Conservation (phyloP, 2,113 vertebrate species). For the Rattus rattus region DNA sequence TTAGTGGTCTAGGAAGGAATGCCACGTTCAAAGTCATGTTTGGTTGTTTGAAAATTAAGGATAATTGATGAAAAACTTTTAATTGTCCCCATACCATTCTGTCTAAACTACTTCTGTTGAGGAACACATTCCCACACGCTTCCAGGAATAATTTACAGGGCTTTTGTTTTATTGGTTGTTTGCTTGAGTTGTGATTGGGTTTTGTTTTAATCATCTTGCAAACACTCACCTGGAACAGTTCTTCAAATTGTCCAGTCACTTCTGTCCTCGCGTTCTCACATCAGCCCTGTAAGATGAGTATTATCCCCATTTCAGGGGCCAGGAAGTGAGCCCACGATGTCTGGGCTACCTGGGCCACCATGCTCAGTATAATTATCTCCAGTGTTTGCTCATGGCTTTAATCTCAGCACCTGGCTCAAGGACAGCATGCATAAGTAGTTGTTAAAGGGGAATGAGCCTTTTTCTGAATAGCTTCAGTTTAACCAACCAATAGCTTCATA, state of each 20-base stretch:
- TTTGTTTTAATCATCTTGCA: constrained; percentile 25
- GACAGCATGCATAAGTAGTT: neutral
- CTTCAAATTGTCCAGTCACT: neutral
- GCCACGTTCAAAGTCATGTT: neutral
- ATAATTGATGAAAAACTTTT: neutral
- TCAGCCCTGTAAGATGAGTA: neutral
- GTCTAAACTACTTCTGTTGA: neutral
- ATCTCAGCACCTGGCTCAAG: neutral
- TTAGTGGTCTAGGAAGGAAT: neutral
- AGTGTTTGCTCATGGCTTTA: neutral
- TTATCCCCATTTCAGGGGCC: constrained; percentile 2
- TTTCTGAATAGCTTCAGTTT: neutral
- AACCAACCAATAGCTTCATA: neutral
- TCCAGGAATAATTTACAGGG: neutral
- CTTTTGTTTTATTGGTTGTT: no score
- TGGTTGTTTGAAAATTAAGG: constrained; percentile 5
- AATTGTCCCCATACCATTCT: neutral
- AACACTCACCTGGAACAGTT: neutral
- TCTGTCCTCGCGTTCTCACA: neutral
- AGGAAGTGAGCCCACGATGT: neutral
- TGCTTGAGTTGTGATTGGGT: neutral
- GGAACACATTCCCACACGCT: neutral
- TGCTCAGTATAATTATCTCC: neutral
- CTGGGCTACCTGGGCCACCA: neutral
- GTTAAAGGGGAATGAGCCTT: neutral